Percentiles rank a stretch among this genome's conserved stretches.
These are phyloP conservation scores for Sesia apiformis DNA, from an alignment of 2,888 invertebrate species.

Conservation along the genomic window DNA sequence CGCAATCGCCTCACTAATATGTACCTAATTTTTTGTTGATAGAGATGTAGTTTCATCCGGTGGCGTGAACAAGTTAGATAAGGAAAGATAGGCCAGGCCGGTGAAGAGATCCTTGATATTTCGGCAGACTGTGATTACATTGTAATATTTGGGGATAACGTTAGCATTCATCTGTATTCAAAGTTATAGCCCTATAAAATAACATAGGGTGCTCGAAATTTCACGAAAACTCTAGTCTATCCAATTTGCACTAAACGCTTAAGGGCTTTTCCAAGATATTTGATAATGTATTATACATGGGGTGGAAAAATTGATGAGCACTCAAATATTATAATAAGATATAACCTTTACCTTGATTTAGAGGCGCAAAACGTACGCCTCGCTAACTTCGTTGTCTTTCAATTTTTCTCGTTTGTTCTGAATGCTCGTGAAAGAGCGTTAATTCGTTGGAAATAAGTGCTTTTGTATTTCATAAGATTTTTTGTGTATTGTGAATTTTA, in stretches of 20 bases:
- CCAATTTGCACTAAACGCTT: conserved; percentile 33
- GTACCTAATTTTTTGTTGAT: no score
- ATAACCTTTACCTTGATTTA: conserved; percentile 6
- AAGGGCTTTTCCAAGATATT: conserved; percentile 11
- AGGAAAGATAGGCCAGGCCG: no score
- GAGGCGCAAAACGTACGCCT: background rate
- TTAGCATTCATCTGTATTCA: background rate
- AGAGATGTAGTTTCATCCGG: no score
- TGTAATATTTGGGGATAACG: background rate
- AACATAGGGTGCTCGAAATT: conserved; percentile 2
- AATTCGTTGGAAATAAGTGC: background rate
- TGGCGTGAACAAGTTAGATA: no score
- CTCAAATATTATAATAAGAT: conserved; percentile 21
- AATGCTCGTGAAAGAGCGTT: conserved; percentile 1
- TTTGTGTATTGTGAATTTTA: no score
- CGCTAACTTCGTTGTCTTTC: background rate
- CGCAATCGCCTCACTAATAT: no score
- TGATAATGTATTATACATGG: conserved; percentile 22
- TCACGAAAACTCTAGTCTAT: conserved; percentile 9
- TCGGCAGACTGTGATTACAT: background rate
- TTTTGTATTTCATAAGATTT: no score
- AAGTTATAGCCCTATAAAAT: conserved; percentile 8
- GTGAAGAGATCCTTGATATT: background rate
- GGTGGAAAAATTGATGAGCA: conserved; percentile 29
- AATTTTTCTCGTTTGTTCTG: conserved; percentile 8